Conservation (phyloP, 1,140 invertebrate species). For the Drosophila biarmipes region DNA sequence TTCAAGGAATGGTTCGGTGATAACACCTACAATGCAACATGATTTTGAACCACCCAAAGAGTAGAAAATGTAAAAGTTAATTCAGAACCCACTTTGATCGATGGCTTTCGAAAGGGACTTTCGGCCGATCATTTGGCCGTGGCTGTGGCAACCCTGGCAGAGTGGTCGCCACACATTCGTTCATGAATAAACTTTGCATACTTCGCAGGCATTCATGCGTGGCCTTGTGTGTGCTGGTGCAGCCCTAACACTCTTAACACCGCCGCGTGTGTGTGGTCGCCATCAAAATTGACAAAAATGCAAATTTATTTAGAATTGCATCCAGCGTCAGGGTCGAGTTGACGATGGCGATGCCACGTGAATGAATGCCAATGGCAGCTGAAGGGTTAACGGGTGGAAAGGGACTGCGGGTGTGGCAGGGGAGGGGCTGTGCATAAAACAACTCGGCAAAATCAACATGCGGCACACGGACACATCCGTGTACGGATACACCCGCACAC, state of each 20-base stretch:
- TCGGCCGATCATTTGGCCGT: neutral
- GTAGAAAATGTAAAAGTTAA: too few relatives aligned
- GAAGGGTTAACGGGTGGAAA: neutral
- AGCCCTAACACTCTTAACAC: constrained; percentile 24
- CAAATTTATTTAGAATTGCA: constrained; percentile 79
- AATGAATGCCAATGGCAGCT: constrained; percentile 65
- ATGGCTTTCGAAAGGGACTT: neutral
- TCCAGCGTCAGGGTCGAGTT: constrained; percentile 57
- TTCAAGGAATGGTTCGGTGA: too few relatives aligned
- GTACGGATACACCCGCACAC: constrained; percentile 1
- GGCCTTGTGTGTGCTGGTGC: constrained; percentile 20
- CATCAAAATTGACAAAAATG: constrained; percentile 81
- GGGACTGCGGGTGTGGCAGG: neutral
- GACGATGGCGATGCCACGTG: constrained; percentile 52
- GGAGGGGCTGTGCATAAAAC: constrained; percentile 36
- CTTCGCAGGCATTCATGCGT: constrained; percentile 61
- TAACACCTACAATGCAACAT: too few relatives aligned
- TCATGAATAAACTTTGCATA: constrained; percentile 68
- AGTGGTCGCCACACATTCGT: constrained; percentile 12
- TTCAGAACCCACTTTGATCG: neutral
- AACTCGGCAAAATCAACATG: constrained; percentile 73
- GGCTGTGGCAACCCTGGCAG: constrained; percentile 8
- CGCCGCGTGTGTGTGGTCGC: constrained; percentile 40
- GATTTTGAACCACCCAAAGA: too few relatives aligned
- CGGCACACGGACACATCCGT: constrained; percentile 14